These are phyloP conservation scores for Steatornis caripensis DNA, from an alignment of 2,113 vertebrate genomes.

Conservation along the genomic window DNA sequence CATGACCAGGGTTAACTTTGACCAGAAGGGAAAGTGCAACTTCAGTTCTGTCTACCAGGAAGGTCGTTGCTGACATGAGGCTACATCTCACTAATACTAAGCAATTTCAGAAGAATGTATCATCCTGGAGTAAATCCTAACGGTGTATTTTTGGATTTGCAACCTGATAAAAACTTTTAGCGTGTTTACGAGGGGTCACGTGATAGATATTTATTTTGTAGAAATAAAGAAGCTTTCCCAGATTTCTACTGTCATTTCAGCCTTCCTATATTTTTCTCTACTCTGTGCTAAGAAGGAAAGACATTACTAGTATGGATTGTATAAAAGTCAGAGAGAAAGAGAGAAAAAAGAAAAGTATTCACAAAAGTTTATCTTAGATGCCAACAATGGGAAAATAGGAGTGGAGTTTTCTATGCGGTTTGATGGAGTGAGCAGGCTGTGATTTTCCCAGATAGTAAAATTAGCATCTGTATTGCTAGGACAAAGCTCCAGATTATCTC, in stretches of 20 bases:
- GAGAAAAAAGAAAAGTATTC: neutral
- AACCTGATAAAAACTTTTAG: neutral
- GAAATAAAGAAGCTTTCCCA: neutral
- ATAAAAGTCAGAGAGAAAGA: neutral
- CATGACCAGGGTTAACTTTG: neutral
- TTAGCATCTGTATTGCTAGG: constrained; percentile 22
- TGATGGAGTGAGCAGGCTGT: neutral
- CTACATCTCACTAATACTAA: neutral
- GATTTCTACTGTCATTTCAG: neutral
- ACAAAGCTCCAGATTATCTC: constrained; percentile 7
- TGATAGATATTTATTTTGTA: neutral
- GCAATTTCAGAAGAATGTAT: neutral
- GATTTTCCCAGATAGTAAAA: constrained; percentile 22
- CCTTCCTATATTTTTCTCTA: neutral
- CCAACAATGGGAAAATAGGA: neutral
- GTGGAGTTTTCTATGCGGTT: neutral
- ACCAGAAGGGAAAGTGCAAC: neutral
- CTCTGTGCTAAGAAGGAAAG: neutral
- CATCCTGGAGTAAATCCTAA: neutral
- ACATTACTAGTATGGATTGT: neutral
- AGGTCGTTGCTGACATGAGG: neutral
- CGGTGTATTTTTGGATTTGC: neutral
- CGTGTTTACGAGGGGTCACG: neutral
- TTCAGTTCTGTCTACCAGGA: neutral
- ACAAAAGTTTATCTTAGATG: neutral